phyloP scores from a whole-genome alignment of 2,113 vertebrate species.

The Phylloscopus trochiloides region DNA sequence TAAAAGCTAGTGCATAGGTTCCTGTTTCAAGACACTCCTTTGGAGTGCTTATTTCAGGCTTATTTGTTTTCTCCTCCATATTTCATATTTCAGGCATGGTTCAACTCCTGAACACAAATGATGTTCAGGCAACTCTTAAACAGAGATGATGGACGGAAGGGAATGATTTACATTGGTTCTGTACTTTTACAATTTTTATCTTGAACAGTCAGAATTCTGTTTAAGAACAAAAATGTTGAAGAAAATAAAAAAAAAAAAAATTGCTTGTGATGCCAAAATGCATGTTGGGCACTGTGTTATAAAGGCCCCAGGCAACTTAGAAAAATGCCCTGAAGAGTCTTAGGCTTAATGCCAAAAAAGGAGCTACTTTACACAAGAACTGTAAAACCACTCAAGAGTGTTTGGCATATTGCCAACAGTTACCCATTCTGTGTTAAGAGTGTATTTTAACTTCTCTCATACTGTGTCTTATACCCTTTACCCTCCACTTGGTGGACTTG shows the following conservation, averaged over 20 bases:
- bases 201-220: not conserved
- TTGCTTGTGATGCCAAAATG: not conserved
- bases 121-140: not conserved
- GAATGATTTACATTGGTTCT: not conserved
- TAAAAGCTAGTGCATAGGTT: conserved; percentile 1
- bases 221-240: conserved; percentile 6
- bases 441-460: conserved; percentile 15
- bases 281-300: not conserved
- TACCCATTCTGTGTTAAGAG: not conserved
- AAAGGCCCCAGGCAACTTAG: not conserved
- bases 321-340: not conserved
- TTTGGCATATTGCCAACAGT: conserved; percentile 1
- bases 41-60: not conserved
- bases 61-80: not conserved
- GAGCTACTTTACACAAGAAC: not conserved
- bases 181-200: not conserved
- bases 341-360: not conserved
- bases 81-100: not conserved
- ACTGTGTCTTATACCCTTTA: not conserved
- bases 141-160: not conserved
- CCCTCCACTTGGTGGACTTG: not conserved
- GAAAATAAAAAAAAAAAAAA: conserved; percentile 1
- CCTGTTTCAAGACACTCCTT: not conserved
- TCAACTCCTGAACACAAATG: not conserved
- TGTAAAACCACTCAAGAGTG: conserved; percentile 15